Conservation (phyloP, 2,113 vertebrate species). For the Gymnorhina tibicen region DNA sequence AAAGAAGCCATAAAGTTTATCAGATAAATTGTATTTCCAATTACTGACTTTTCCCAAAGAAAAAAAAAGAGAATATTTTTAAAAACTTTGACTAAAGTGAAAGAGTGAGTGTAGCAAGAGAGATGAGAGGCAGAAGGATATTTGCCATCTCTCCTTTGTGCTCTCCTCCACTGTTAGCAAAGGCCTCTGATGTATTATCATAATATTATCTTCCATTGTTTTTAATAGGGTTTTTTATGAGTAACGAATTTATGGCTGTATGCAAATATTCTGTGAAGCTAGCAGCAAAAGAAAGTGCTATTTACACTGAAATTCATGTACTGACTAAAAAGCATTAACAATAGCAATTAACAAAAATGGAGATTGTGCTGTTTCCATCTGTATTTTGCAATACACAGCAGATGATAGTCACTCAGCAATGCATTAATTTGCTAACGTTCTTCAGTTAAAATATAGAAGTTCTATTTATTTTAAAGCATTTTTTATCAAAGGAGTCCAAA, state of each 20-base stretch:
- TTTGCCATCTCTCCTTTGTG: not conserved
- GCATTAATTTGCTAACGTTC: not conserved
- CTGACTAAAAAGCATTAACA: conserved; percentile 43
- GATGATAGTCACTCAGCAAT: not conserved
- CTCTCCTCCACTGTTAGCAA: not conserved
- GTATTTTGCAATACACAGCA: conserved; percentile 20
- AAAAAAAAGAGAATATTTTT: not conserved
- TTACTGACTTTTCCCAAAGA: not conserved
- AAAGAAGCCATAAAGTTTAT: not conserved
- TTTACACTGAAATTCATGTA: conserved; percentile 42
- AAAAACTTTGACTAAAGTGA: not conserved
- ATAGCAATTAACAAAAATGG: conserved; percentile 28
- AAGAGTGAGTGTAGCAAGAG: not conserved
- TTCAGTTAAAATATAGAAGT: not conserved
- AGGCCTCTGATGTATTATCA: conserved; percentile 10
- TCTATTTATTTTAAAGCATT: not conserved
- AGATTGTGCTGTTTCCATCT: conserved; percentile 1
- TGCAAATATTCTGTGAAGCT: conserved; percentile 22
- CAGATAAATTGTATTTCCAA: not conserved
- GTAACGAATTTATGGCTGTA: conserved; percentile 11
- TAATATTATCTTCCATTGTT: not conserved
- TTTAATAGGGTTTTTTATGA: conserved; percentile 8
- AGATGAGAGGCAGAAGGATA: not conserved
- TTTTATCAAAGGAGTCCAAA: not conserved
- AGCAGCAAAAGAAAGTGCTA: conserved; percentile 19